A percentile compares a stretch with the other conserved stretches of the same genome.
Conservation (phyloP, 2,888 invertebrate genomes). For the Pedicia rivosa region DNA sequence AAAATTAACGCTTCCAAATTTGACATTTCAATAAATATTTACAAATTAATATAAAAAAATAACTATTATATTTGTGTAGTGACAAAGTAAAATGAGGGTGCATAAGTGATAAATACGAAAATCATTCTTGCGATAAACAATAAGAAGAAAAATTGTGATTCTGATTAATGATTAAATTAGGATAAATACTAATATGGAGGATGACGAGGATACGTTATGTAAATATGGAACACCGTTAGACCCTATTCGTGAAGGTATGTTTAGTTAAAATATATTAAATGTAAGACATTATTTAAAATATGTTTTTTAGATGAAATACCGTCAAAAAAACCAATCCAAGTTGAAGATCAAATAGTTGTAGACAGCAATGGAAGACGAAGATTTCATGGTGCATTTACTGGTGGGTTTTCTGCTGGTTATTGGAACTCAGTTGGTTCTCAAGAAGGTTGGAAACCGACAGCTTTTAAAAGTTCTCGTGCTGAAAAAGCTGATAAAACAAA, state of each 20-base stretch:
- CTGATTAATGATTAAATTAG: too few relatives aligned
- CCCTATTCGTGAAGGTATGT: slow-evolving; percentile 65
- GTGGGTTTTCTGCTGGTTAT: slow-evolving; percentile 93
- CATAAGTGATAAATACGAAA: too few relatives aligned
- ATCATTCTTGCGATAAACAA: too few relatives aligned
- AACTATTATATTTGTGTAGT: too few relatives aligned
- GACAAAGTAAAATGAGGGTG: too few relatives aligned
- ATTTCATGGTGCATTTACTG: slow-evolving; percentile 98
- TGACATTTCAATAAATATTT: too few relatives aligned
- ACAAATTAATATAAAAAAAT: too few relatives aligned
- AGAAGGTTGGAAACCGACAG: slow-evolving; percentile 87
- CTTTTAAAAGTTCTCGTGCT: slow-evolving; percentile 75
- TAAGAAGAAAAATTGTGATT: too few relatives aligned
- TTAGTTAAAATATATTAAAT: not conserved
- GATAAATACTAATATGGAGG: slow-evolving; percentile 16
- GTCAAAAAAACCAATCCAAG: slow-evolving; percentile 58
- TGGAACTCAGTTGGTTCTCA: slow-evolving; percentile 92
- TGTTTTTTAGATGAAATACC: slow-evolving; percentile 51
- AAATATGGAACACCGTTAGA: slow-evolving; percentile 70
- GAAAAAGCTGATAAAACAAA: slow-evolving; percentile 38
- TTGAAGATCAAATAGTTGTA: slow-evolving; percentile 77
- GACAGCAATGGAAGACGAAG: slow-evolving; percentile 78
- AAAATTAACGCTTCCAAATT: too few relatives aligned
- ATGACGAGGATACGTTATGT: slow-evolving; percentile 49
- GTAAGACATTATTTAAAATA: not conserved